Percentiles rank a stretch among this genome's conserved stretches.
Conservation (phyloP, 2,113 vertebrate genomes). For the Candoia aspera region DNA sequence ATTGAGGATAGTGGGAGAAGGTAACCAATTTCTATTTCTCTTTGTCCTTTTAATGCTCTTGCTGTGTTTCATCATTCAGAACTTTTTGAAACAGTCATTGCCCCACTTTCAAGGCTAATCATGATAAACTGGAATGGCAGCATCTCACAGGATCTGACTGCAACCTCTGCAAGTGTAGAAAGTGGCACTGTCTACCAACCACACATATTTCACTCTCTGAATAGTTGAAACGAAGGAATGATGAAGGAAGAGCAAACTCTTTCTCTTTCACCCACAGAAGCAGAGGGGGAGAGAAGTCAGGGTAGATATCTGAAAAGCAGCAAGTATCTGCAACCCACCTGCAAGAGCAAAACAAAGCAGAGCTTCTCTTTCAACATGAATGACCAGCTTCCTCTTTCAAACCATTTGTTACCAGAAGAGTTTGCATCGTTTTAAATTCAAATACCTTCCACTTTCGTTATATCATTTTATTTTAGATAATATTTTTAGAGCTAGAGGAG, state of each 20-base stretch:
- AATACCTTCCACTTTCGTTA: neutral
- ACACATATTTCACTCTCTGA: neutral
- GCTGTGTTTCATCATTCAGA: neutral
- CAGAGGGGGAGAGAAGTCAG: neutral
- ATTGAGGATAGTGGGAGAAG: neutral
- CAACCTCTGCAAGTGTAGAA: neutral
- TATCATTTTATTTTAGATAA: neutral
- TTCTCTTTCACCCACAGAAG: neutral
- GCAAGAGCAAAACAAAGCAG: neutral
- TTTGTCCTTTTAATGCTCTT: neutral
- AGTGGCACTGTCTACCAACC: too few relatives aligned
- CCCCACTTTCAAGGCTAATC: neutral
- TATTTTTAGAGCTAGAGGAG: neutral
- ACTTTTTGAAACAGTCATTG: neutral
- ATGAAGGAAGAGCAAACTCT: neutral
- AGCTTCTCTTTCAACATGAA: neutral
- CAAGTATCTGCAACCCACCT: neutral
- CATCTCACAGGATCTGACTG: neutral
- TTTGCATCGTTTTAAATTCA: neutral
- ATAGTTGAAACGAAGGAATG: neutral
- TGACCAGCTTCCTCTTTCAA: conserved; percentile 12
- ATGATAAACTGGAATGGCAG: neutral
- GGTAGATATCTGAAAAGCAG: neutral
- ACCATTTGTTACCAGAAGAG: neutral
- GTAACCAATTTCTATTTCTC: neutral